phyloP scores from a whole-genome alignment of 2,113 vertebrate genomes.

The Menidia beryllina region DNA sequence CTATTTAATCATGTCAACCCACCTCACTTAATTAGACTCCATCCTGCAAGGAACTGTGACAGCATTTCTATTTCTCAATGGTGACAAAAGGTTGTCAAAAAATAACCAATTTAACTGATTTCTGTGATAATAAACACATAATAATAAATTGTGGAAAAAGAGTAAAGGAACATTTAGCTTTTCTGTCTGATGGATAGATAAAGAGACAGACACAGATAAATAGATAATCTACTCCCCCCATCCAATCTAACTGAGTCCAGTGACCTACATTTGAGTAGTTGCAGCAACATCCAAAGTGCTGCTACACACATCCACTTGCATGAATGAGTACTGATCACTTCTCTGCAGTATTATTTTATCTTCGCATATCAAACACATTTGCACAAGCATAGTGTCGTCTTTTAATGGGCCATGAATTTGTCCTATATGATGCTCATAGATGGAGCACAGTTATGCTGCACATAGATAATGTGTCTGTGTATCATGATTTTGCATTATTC shows the following conservation, averaged over 20 bases:
- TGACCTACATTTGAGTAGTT: constrained; percentile 69
- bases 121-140: too few relatives aligned
- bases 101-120: background rate
- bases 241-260: constrained; percentile 39
- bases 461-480: constrained; percentile 24
- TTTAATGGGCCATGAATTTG: constrained; percentile 6
- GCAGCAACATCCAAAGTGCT: constrained; percentile 24
- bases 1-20: background rate
- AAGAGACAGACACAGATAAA: constrained; percentile 15
- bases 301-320: constrained; percentile 5
- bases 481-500: constrained; percentile 64
- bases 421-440: background rate
- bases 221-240: constrained; percentile 14
- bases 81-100: background rate
- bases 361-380: background rate
- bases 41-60: too few relatives aligned
- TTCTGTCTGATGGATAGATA: background rate
- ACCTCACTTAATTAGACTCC: background rate
- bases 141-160: background rate
- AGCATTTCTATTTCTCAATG: too few relatives aligned
- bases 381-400: background rate
- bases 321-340: background rate
- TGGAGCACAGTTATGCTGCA: constrained; percentile 13
- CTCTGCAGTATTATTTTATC: background rate
- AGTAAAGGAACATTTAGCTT: background rate